Evolutionary conservation across 2,113 vertebrate genomes (phyloP).

Genomic region (Nanorana parkeri): DNA sequence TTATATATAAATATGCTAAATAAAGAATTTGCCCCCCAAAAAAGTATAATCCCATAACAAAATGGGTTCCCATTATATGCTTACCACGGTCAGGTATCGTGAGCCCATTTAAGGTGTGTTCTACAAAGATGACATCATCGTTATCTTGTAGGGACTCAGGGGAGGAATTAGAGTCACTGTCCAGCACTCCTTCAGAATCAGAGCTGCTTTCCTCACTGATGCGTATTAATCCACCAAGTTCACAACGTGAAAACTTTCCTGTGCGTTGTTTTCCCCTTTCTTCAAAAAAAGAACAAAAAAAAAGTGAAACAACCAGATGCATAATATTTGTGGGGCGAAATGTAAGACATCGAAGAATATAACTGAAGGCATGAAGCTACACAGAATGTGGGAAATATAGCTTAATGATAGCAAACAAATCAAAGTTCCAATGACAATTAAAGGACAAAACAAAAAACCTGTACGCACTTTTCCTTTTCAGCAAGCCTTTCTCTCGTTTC

Average conservation of each 20-base stretch:
- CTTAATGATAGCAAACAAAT: too few relatives aligned
- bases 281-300: conserved; percentile 65
- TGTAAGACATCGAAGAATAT: background rate
- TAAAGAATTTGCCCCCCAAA: too few relatives aligned
- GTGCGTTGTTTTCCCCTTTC: conserved; percentile 82
- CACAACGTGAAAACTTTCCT: conserved; percentile 77
- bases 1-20: too few relatives aligned
- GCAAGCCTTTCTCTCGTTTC: conserved; percentile 85
- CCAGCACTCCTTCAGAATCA: conserved; percentile 85
- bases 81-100: conserved; percentile 65
- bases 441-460: conserved; percentile 61
- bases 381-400: background rate
- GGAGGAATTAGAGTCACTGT: conserved; percentile 95
- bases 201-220: conserved; percentile 95
- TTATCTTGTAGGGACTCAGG: conserved; percentile 90
- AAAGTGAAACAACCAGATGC: background rate
- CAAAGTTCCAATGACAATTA: background rate
- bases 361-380: too few relatives aligned
- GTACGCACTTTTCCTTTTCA: conserved; percentile 92
- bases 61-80: background rate
- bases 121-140: conserved; percentile 87
- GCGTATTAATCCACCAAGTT: conserved; percentile 78
- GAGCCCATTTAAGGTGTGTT: conserved; percentile 70
- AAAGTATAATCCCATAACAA: too few relatives aligned
- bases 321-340: background rate